Base-by-base conservation (phyloP, 2,113 vertebrate species). In the Ramphastos sulfuratus region DNA sequence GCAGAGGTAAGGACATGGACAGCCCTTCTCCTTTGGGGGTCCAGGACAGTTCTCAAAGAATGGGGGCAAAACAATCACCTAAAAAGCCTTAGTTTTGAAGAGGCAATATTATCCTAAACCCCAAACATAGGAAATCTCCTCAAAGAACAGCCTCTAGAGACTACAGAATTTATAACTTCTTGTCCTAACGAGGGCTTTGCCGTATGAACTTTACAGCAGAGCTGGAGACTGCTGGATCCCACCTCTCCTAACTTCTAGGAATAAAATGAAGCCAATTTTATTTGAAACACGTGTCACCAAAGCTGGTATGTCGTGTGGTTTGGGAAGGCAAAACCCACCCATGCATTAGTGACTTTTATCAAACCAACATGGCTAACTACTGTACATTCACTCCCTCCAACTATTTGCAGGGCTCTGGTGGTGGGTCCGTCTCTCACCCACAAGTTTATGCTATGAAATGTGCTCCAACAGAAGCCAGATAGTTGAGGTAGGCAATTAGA, bases 251-350 rank as follows among this genome's bases (percentile, higher is more conserved):
- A 91, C 91, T 94, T 91, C 77, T 70, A 28, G 67, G 52, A 67
- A 52, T 39, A 82, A 77, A 72, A 69, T 5, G 12, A 92, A 81
- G 67, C 65, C 8, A 1, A 10, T 72, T 90, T 93, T 87, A 96
- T 96, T 95, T 54, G 83, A 85, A 92, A 95, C 94, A 71, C 27
- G 69, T 92, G 93, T 94, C 89, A 54, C 58, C n/a, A 90, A 48
- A 46, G 66, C 78, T 92, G 88, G 84, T 73, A 74, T 81, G 86
- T 31, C n/a, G 75, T 78, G 48, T 1, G 33, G 89, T 66, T 80
- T 82, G 73, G 52, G 84, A 83, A 88, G 77, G 78, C 25, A n/a
- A 67, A 81, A 88, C 91, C 78, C 89, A 85, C n/a, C 80, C 82
- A 25, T 24, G 54, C 61, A 75, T 56, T 61, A 82, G 65, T 4